Conservation (phyloP, 2,888 invertebrate species). For the Papilio elwesi region DNA sequence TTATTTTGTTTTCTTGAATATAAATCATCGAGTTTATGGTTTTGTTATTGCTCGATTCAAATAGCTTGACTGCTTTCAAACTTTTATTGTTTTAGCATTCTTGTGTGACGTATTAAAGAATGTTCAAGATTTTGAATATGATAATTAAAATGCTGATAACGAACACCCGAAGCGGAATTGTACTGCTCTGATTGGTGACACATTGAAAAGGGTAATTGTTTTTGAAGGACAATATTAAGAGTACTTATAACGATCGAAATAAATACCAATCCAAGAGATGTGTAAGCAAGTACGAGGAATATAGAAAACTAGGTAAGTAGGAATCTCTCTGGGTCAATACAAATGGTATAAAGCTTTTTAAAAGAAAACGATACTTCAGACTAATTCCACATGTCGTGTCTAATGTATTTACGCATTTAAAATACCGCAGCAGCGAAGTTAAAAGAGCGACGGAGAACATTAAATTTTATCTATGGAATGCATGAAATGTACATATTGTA, state of each 20-base stretch:
- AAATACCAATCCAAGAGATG: neutral
- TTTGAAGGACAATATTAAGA: neutral
- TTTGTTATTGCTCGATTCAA: constrained; percentile 31
- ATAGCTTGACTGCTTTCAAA: constrained; percentile 8
- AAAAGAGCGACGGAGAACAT: constrained; percentile 46
- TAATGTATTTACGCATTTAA: constrained; percentile 35
- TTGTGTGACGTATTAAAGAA: constrained; percentile 32
- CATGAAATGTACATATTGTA: constrained; percentile 47
- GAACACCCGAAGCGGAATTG: neutral
- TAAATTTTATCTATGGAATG: constrained; percentile 72
- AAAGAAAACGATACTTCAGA: neutral
- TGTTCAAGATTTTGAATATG: constrained; percentile 2
- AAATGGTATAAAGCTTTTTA: neutral
- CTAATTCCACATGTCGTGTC: neutral
- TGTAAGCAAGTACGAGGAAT: neutral
- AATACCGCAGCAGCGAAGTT: constrained; percentile 42
- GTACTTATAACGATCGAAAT: neutral
- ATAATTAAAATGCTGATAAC: neutral
- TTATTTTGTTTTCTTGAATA: constrained; percentile 55
- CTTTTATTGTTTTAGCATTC: constrained; percentile 12
- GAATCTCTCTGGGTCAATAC: neutral
- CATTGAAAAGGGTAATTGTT: constrained; percentile 5
- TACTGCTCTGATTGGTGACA: neutral
- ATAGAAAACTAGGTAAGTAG: neutral
- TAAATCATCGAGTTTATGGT: constrained; percentile 56